Base-by-base conservation (phyloP, 1,140 invertebrate genomes). In the Bombus consobrinus region DNA sequence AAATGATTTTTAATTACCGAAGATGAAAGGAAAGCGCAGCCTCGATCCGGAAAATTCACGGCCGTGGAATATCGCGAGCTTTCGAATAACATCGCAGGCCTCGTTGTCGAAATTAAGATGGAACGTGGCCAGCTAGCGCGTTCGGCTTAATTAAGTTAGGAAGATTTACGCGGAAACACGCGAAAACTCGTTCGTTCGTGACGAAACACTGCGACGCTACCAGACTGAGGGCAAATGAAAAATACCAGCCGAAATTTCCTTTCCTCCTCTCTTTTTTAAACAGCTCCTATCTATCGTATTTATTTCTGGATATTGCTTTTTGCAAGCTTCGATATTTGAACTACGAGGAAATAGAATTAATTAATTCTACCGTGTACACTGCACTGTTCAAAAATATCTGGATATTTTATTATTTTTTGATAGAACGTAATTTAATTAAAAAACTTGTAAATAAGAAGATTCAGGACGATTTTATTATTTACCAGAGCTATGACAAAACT, bases 61-160 rank as follows among this genome's bases (percentile, higher is more conserved):
- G 73, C 47, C 10, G 32, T 12, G 25, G 25, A 6, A 25, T 57
- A 59, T 76, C 53, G 53, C 22, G 74, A 75, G 53, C 34, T 15
- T 53, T 62, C 53, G 47, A 57, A 57, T 28, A 47, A 25, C 37
- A 53, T 37, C 53, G 53, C 25, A 62, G 8, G 53, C 75, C 57
- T 64, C 75, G 75, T 77, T 41, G 75, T 62, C 75, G 57, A 77
- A 77, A 77, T 77, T 77, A 77, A 77, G 75, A 77, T 77, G 75
- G 75, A 77, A 77, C 75, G 37, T 13, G 37, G 75, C 57, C 75
- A 64, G 75, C 18, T 57, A 57, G 34, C 18, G 72, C 53, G 25
- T 62, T 57, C 34, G 3, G 57, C 15, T 77, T 77, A 77, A 77
- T 77, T 77, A 59, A 12, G 37, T 77, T 39, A 64, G 57, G 15